A percentile compares a stretch with the other conserved stretches of the same genome.
These are phyloP conservation scores for Drosophila melanosoma DNA, from an alignment of 2,888 invertebrate species.

Conservation along the genomic window DNA sequence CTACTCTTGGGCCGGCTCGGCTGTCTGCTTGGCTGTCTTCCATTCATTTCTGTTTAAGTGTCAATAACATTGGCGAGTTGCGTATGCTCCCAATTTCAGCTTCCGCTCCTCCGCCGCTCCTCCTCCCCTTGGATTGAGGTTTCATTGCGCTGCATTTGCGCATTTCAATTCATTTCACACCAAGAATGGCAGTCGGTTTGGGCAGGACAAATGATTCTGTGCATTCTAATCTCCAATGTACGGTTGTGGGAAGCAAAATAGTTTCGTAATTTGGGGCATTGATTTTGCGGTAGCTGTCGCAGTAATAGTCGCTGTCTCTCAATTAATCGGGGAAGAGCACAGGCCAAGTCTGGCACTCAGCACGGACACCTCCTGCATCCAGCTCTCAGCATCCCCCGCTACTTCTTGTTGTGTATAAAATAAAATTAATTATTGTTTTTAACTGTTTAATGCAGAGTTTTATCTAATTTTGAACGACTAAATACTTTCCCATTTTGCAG, in stretches of 20 bases:
- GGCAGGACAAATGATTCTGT: constrained; percentile 1
- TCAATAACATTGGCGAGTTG: constrained; percentile 75
- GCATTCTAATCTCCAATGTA: constrained; percentile 33
- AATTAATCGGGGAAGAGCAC: constrained; percentile 61
- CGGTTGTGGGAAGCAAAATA: constrained; percentile 62
- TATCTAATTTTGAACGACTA: not conserved
- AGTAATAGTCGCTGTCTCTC: constrained; percentile 57
- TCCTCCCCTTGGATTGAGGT: not conserved
- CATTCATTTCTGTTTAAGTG: constrained; percentile 75
- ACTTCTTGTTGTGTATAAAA: not conserved
- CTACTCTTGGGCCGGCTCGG: constrained; percentile 44
- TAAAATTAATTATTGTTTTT: not conserved
- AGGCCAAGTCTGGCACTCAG: not conserved
- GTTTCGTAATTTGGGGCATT: constrained; percentile 78
- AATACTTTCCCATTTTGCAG: constrained; percentile 86
- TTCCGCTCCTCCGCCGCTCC: constrained; percentile 1
- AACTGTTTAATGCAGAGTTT: not conserved
- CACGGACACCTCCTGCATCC: not conserved
- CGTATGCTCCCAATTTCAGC: constrained; percentile 45
- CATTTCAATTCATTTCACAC: constrained; percentile 78
- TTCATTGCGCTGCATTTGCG: constrained; percentile 63
- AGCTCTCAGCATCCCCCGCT: not conserved
- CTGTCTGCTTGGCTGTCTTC: constrained; percentile 62
- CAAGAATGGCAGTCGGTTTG: constrained; percentile 23
- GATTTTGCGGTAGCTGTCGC: constrained; percentile 56